phyloP scores from a whole-genome alignment of 2,113 vertebrate genomes.

The Barnardius zonarius region DNA sequence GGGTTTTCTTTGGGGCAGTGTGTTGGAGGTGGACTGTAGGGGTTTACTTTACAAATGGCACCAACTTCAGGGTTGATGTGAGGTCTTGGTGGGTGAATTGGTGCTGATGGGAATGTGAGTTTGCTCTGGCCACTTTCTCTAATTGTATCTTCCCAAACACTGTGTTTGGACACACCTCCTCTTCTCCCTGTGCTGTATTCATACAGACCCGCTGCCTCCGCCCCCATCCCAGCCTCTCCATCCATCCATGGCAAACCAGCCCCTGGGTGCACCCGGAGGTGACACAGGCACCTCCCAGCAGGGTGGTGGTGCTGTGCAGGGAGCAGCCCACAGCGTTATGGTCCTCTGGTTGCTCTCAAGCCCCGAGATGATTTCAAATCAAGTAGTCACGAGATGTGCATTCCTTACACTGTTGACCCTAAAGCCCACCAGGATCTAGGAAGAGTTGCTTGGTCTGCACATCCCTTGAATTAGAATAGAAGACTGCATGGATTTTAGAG shows the following conservation, averaged over 20 bases:
- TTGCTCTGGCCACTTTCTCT: slow-evolving; percentile 43
- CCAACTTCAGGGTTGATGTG: not conserved
- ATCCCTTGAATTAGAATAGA: not conserved
- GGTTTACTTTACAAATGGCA: not conserved
- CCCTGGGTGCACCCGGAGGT: not conserved
- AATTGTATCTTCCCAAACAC: not conserved
- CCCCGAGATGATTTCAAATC: not conserved
- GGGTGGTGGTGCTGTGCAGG: not conserved
- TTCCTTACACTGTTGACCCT: not conserved
- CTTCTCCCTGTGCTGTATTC: not conserved
- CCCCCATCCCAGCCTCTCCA: not conserved
- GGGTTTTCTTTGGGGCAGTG: not conserved
- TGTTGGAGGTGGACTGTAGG: not conserved
- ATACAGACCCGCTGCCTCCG: not conserved
- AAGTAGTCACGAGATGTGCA: not conserved
- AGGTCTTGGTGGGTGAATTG: not conserved
- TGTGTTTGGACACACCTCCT: slow-evolving; percentile 44
- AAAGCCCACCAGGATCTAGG: not conserved
- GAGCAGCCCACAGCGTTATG: not conserved
- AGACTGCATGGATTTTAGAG: not conserved
- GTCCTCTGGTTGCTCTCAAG: not conserved
- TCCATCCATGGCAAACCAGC: fast-evolving
- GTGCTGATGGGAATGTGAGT: not conserved
- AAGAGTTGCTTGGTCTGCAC: not conserved
- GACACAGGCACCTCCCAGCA: not conserved